phyloP scores from a whole-genome alignment of 1,140 invertebrate species.

The Procambarus clarkii region DNA sequence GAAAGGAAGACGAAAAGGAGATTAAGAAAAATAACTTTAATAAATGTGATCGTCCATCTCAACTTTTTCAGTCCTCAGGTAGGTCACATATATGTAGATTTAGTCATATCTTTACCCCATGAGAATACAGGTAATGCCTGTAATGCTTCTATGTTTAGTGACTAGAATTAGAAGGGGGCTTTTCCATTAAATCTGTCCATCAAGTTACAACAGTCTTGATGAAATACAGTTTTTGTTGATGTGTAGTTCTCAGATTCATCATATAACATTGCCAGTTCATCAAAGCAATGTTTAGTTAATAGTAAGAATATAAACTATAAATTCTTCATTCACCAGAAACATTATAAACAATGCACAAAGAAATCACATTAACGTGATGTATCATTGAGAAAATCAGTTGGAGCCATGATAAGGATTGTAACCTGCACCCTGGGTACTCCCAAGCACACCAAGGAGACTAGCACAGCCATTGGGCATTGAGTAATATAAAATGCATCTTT shows the following conservation, averaged over 20 bases:
- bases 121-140: slow-evolving; percentile 37
- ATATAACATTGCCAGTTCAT: slow-evolving; percentile 40
- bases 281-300: slow-evolving; percentile 18
- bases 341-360: too few relatives aligned
- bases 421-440: too few relatives aligned
- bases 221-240: slow-evolving; percentile 42
- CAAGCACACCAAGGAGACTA: too few relatives aligned
- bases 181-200: slow-evolving; percentile 24
- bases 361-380: too few relatives aligned
- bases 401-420: too few relatives aligned
- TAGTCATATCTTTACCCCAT: background rate
- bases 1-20: slow-evolving; percentile 21
- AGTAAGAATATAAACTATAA: background rate
- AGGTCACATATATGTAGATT: background rate
- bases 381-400: too few relatives aligned
- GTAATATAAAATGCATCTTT: too few relatives aligned
- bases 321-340: too few relatives aligned
- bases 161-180: slow-evolving; percentile 43
- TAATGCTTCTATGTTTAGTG: slow-evolving; percentile 40
- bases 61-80: background rate
- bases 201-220: slow-evolving; percentile 54
- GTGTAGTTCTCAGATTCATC: slow-evolving; percentile 19
- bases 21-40: background rate
- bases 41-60: background rate
- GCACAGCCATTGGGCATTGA: too few relatives aligned